These are phyloP conservation scores for Drosophila maculinotata DNA, from an alignment of 2,888 invertebrate genomes.

Conservation along the genomic window DNA sequence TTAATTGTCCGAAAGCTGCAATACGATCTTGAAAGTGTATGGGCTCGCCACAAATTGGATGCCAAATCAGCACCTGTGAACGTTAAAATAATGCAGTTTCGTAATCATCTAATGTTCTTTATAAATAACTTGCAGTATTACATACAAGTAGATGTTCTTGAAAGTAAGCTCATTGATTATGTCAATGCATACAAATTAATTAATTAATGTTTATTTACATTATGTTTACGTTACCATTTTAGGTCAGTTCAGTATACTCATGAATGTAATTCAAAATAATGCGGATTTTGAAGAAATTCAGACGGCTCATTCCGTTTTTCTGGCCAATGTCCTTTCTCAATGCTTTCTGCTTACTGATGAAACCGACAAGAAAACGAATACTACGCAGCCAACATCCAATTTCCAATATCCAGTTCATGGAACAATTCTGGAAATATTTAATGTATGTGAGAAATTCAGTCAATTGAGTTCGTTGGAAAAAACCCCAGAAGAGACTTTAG, in stretches of 20 bases:
- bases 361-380: constrained; percentile 68
- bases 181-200: not conserved
- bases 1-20: constrained; percentile 93
- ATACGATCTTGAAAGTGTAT: constrained; percentile 93
- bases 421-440: constrained; percentile 87
- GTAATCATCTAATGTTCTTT: constrained; percentile 94
- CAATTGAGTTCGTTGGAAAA: constrained; percentile 52
- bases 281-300: constrained; percentile 94
- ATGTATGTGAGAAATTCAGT: constrained; percentile 88
- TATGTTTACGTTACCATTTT: constrained; percentile 6
- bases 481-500: constrained; percentile 78
- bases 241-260: constrained; percentile 90
- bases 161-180: constrained; percentile 86
- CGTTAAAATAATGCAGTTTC: constrained; percentile 88
- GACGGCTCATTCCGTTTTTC: constrained; percentile 92
- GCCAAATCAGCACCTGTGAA: constrained; percentile 88
- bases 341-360: constrained; percentile 90
- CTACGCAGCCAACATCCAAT: constrained; percentile 55
- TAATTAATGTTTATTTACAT: not conserved
- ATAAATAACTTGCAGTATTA: constrained; percentile 97
- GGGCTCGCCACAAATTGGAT: constrained; percentile 88
- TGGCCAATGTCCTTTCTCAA: constrained; percentile 92
- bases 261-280: constrained; percentile 90
- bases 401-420: constrained; percentile 81
- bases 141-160: constrained; percentile 95